Evolutionary conservation across 2,797 vertebrate genomes (phyloP).

Genomic region (Phoxinus dragarum): DNA sequence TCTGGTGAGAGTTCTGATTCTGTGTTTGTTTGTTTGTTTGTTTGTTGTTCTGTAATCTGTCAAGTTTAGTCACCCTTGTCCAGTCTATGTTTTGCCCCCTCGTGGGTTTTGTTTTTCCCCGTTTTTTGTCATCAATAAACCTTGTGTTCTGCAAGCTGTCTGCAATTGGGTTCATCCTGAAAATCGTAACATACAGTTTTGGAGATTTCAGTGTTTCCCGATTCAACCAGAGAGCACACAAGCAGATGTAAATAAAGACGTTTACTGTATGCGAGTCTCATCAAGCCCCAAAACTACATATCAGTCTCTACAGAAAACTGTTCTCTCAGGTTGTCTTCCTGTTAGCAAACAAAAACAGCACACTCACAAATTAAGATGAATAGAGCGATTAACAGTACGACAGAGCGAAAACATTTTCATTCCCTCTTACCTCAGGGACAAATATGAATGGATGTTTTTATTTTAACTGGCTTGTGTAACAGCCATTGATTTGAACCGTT

Average conservation of each 20-base stretch:
- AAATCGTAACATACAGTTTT: neutral
- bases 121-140: no score
- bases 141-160: no score
- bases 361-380: slow-evolving; percentile 44
- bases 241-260: slow-evolving; percentile 5
- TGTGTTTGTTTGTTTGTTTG: no score
- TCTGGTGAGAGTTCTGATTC: no score
- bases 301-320: slow-evolving; percentile 6
- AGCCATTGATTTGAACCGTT: slow-evolving; percentile 43
- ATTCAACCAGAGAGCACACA: slow-evolving; percentile 9
- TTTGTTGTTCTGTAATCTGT: no score
- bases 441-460: slow-evolving; percentile 49
- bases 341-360: slow-evolving; percentile 32
- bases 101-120: no score
- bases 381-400: slow-evolving; percentile 23
- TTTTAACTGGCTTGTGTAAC: slow-evolving; percentile 44
- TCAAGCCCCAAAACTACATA: neutral
- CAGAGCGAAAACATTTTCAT: slow-evolving; percentile 33
- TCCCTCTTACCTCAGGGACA: slow-evolving; percentile 34
- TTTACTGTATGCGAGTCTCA: neutral
- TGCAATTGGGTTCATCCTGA: no score
- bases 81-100: no score
- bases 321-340: slow-evolving; percentile 14
- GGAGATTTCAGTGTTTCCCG: neutral
- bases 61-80: no score